These are phyloP conservation scores for Agriopis leucophaearia DNA, from an alignment of 2,888 invertebrate genomes.

Conservation along the genomic window DNA sequence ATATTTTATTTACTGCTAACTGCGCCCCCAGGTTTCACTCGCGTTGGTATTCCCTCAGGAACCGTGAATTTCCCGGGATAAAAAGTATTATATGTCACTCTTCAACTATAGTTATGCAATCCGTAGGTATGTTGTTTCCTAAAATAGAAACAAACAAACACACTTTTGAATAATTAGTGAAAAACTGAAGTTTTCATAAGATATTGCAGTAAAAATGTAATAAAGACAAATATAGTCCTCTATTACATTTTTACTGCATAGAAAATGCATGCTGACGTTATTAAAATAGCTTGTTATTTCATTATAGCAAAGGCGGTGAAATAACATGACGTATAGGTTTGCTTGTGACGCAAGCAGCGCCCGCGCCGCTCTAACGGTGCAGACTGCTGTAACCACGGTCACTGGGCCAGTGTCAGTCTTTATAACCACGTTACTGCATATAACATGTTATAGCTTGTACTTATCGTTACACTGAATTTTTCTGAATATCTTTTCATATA, in stretches of 20 bases:
- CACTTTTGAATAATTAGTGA: no score
- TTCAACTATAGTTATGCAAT: no score
- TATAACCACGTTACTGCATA: conserved; percentile 30
- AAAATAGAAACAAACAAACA: no score
- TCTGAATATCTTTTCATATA: not conserved
- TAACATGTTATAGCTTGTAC: conserved; percentile 8
- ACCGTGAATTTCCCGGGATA: no score
- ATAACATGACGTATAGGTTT: conserved; percentile 51
- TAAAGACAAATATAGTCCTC: no score
- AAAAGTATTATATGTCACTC: no score
- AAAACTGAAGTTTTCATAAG: no score
- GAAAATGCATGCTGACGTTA: not conserved
- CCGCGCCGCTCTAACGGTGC: conserved; percentile 55
- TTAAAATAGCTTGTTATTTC: not conserved
- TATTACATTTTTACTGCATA: not conserved
- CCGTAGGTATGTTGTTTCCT: no score
- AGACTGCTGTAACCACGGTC: conserved; percentile 43
- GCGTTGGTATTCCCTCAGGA: no score
- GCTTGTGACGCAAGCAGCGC: conserved; percentile 46
- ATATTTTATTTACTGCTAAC: not conserved
- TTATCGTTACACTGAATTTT: not conserved
- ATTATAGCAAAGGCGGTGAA: conserved; percentile 38
- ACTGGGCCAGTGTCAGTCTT: conserved; percentile 47
- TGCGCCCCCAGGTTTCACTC: not conserved
- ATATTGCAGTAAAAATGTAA: no score